Evolutionary conservation across 2,797 vertebrate species (phyloP).

Genomic region (Streptopelia turtur): DNA sequence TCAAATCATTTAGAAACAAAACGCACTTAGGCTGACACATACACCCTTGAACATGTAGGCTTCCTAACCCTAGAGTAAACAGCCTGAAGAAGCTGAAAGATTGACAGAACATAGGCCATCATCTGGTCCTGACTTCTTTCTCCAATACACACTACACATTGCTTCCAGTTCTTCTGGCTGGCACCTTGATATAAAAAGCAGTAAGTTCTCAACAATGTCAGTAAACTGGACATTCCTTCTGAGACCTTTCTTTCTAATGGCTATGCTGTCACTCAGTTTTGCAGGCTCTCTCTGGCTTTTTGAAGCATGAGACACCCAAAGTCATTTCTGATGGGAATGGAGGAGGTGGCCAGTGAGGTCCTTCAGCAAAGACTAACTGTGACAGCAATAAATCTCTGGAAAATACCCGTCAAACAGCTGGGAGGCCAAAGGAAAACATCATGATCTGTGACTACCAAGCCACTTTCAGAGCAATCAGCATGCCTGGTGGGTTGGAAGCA

Average conservation of each 20-base stretch:
- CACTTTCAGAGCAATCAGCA: background rate
- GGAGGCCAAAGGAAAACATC: background rate
- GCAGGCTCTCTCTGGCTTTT: background rate
- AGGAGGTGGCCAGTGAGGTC: background rate
- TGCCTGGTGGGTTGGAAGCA: background rate
- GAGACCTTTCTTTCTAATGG: background rate
- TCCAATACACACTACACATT: background rate
- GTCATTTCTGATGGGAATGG: background rate
- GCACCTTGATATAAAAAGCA: background rate
- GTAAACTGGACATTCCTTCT: background rate
- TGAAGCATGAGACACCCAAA: background rate
- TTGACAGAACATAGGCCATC: background rate
- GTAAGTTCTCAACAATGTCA: background rate
- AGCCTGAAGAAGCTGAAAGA: background rate
- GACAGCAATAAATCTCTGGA: background rate
- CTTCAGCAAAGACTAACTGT: background rate
- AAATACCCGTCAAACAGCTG: background rate
- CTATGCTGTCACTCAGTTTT: background rate
- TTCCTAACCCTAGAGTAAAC: background rate
- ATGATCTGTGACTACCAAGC: background rate
- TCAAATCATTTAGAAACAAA: background rate
- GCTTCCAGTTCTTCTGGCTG: background rate
- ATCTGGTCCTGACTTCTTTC: background rate
- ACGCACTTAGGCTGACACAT: background rate
- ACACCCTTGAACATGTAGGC: background rate